Base-by-base conservation (phyloP, 2,113 vertebrate species). In the Bothrops jararaca region DNA sequence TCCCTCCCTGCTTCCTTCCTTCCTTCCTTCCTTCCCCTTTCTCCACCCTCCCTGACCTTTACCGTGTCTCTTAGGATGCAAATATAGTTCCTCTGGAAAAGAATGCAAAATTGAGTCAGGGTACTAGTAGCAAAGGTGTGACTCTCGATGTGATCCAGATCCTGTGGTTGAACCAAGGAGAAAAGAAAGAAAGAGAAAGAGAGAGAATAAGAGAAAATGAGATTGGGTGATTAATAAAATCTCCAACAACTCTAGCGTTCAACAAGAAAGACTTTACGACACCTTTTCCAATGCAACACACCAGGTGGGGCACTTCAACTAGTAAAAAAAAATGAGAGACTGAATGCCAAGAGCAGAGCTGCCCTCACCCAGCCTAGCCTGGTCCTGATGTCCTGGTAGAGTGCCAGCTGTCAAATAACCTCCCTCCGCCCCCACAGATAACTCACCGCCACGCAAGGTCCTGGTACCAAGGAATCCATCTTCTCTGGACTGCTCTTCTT, bases 1-100 rank as follows among this genome's bases (percentile, higher is more conserved):
- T 26, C 9, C 6, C 2, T 6, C 22, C 57, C 11, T 11, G 24
- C 58, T 29, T 0, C 58, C 24, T 60, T 22, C 58, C 9, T 29
- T 22, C 26, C 26, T 6, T 64, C 26, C 57, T 9, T 60, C 22
- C 23, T 29, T 69, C 64, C 29, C 0, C 0, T 11, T 8, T 3
- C 69, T 22, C 4, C 23, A 24, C 5, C 23, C 42, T 13, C 34
- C 56, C 12, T 56, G 53, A 64, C 58, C 15, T 97, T 98, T 97
- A 99, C 99, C 98, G 92, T 98, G 97, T 99, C 99, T 96, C 99
- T 98, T 92, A 99, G 98, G 98, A 99, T 99, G 80, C 98, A 99
- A 91, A 98, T 86, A 87, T 99, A 99, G 85, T 98, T 99, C 95
- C 99, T 98, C 96, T 98, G 98, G 97, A 99, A 99, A 96, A 99